phyloP scores from a whole-genome alignment of 2,113 vertebrate genomes.

The Carollia perspicillata region DNA sequence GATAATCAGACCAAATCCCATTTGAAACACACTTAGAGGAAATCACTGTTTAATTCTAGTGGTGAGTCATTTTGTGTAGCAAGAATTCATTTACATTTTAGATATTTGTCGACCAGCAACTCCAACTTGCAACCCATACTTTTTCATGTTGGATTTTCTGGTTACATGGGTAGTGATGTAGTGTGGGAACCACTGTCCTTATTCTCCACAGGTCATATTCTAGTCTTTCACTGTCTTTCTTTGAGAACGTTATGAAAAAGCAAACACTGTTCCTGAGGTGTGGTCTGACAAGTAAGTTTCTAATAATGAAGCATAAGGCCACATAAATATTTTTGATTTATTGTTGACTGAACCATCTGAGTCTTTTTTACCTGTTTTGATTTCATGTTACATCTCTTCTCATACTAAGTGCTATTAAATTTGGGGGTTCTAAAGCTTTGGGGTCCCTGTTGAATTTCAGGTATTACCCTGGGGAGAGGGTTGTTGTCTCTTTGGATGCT shows the following conservation, averaged over 20 bases:
- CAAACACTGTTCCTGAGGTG: background rate
- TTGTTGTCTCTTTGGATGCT: background rate
- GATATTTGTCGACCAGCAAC: background rate
- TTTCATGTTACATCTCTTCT: background rate
- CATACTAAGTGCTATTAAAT: background rate
- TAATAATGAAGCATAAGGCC: background rate
- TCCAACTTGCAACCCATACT: background rate
- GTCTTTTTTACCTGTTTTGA: background rate
- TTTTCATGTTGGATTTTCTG: background rate
- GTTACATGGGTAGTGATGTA: background rate
- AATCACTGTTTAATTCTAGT: constrained; percentile 13
- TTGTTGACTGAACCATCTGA: background rate
- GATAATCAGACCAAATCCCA: background rate
- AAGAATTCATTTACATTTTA: background rate
- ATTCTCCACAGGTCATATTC: background rate
- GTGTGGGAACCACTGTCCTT: background rate
- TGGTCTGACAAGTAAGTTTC: background rate
- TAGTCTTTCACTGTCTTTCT: background rate
- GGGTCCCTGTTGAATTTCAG: background rate
- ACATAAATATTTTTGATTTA: constrained; percentile 4
- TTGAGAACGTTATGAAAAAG: background rate
- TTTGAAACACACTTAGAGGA: background rate
- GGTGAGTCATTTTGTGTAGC: background rate
- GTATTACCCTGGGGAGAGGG: background rate
- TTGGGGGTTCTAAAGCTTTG: background rate